Evolutionary conservation across 2,888 invertebrate species (phyloP), one percentile per base, ranked within the genome.

Genomic region (Unio pictorum): DNA sequence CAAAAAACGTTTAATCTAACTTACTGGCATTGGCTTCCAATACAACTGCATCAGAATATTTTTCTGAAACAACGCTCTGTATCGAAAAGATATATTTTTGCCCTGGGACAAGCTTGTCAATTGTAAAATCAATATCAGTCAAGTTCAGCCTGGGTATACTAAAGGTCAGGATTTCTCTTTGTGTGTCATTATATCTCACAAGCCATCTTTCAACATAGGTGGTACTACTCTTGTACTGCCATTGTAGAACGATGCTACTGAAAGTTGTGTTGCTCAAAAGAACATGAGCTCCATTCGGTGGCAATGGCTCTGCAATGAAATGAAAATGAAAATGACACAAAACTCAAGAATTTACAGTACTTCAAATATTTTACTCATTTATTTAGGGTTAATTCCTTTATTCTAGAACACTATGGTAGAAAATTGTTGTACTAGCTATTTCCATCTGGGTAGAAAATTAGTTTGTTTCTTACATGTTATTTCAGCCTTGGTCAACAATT

Each of bases 161-260:
- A 56, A 70, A 57, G 15, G 65, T 69, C 1, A 62, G 59, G 6
- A 67, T 67, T 15, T 61, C 62, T 7, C 73, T 66, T 34, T 66
- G 63, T 15, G 61, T 30, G 58, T 75, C 73, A 56, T 28, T 59
- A 61, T 79, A 79, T 20, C 73, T 71, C 11, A 83, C 56, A 6
- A 66, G 55, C 84, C 84, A 85, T 26, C 66, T 67, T 63, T 84
- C 76, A 3, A 77, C 77, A 62, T 69, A 83, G 45, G 83, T 81
- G 18, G 69, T 28, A 15, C 60, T 64, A 15, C 63, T 64, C 26
- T 81, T 66, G 57, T 83, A 82, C 4, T 67, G 64, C 85, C 85
- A 85, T 18, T 68, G 66, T 3, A 85, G 63, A 4, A 72, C 74
- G 6, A 82, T 68, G 20, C 71, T 72, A 26, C 61, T 67, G 7